Evolutionary conservation across 64 coral and sea anemone species (phyloP).

Genomic region (Actinia equina): DNA sequence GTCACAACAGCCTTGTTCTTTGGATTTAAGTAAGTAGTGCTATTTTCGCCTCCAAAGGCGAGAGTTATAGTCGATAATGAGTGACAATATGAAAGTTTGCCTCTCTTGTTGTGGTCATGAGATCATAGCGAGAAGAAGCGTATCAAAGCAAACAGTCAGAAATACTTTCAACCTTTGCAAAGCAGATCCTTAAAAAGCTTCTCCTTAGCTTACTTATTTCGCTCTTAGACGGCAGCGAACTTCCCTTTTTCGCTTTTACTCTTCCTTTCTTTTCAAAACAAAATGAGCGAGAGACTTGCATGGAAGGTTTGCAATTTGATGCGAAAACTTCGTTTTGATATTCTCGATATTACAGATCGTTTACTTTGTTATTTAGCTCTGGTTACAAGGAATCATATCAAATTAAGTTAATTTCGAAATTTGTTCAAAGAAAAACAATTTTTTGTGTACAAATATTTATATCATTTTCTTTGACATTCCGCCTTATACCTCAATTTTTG

Average conservation of each 20-base stretch:
- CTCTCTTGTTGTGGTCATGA: slow-evolving; percentile 3
- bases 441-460: not conserved
- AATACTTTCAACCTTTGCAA: not conserved
- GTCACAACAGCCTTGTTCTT: slow-evolving; percentile 90
- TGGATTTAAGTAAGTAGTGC: slow-evolving; percentile 91
- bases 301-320: not conserved
- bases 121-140: not conserved
- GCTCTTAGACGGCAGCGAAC: not conserved
- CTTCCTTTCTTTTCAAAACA: not conserved
- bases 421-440: not conserved
- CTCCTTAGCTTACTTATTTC: not conserved
- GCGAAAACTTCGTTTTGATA: not conserved
- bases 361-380: not conserved
- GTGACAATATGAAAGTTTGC: too few relatives aligned
- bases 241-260: not conserved
- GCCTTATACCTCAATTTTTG: not conserved
- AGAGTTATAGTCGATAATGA: not conserved
- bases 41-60: not conserved
- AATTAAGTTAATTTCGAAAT: not conserved
- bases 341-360: not conserved
- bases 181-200: not conserved
- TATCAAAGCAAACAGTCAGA: not conserved
- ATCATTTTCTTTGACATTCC: not conserved
- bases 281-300: slow-evolving; percentile 9
- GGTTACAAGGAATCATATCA: not conserved